Base-by-base conservation (phyloP, 2,888 invertebrate species). In the Leptogaster cylindrica region DNA sequence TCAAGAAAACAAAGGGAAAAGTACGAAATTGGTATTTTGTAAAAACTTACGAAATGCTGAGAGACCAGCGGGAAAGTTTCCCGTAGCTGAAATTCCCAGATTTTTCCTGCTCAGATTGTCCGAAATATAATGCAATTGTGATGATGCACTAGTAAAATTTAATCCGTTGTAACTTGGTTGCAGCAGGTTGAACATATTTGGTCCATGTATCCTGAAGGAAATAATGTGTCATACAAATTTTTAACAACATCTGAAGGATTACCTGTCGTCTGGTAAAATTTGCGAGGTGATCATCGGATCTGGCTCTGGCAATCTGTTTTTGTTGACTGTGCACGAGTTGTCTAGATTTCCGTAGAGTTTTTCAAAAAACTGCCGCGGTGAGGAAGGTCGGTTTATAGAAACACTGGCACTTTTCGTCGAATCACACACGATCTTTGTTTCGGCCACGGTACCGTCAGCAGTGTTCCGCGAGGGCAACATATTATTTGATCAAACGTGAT, bases 331-430 rank as follows among this genome's bases (percentile, higher is more conserved):
- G 25, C 44, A 33, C 8, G 48, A 48, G 48, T 20, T 48, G 14
- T 48, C 48, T 27, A 91, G 82, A 74, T 91, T 88, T 0, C 91
- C 92, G 75, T 92, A 92, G 39, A 92, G 83, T 66, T 90, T 84
- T 55, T 90, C 90, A 77, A 92, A 92, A 79, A 92, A 92, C 74
- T 89, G 88, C 25, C 91, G 84, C 66, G 92, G 92, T 0, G 91
- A 90, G 7, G 91, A 91, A 0, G 91, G 91, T 16, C 85, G 82
- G 71, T 77, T 71, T 48, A 36, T 67, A n/a, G 66, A 41, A 39
- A 7, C 18, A 20, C 44, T 63, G 2, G 20, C 16, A 64, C 18
- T 41, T 39, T 58, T 58, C 2, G 25, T 25, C 3, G 58, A 3
- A 6, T 36, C 58, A 41, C 14, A 25, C 39, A 16, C 58, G 12